Conservation (phyloP, 2,888 invertebrate species). For the Sinodicranocentrus sp. region DNA sequence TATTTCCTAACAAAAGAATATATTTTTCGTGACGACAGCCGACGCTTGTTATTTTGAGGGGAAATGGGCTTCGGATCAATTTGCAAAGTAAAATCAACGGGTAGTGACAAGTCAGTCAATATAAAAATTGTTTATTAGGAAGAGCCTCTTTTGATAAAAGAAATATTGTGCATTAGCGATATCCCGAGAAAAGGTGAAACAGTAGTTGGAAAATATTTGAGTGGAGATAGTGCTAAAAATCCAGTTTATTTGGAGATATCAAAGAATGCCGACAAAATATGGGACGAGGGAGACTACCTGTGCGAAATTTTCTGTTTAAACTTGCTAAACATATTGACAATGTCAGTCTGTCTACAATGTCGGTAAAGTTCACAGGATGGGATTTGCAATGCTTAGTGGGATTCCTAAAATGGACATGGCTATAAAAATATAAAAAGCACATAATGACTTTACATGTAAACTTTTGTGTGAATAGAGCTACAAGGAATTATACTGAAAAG, state of each 20-base stretch:
- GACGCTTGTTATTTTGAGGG: slow-evolving; percentile 44
- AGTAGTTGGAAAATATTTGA: slow-evolving; percentile 62
- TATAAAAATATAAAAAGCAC: background rate
- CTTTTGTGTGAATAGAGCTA: too few relatives aligned
- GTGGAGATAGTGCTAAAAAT: slow-evolving; percentile 41
- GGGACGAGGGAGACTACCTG: background rate
- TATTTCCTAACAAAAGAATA: slow-evolving; percentile 54
- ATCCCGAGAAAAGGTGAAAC: slow-evolving; percentile 24
- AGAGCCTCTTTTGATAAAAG: too few relatives aligned
- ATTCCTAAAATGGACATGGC: background rate
- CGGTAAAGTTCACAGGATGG: background rate
- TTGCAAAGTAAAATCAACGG: too few relatives aligned
- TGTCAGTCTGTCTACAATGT: too few relatives aligned
- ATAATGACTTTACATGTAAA: too few relatives aligned
- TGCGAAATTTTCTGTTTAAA: too few relatives aligned
- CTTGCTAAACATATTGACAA: too few relatives aligned
- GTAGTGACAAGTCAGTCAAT: too few relatives aligned
- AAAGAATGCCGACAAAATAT: background rate
- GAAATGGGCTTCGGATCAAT: too few relatives aligned
- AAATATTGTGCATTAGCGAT: too few relatives aligned
- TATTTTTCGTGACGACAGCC: slow-evolving; percentile 60
- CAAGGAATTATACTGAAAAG: too few relatives aligned
- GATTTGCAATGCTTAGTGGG: slow-evolving; percentile 50
- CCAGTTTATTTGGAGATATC: slow-evolving; percentile 9
- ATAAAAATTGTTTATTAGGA: too few relatives aligned